Evolutionary conservation across 2,797 vertebrate species (phyloP), one percentile per base, ranked within the genome.

Genomic region (Myripristis murdjan): DNA sequence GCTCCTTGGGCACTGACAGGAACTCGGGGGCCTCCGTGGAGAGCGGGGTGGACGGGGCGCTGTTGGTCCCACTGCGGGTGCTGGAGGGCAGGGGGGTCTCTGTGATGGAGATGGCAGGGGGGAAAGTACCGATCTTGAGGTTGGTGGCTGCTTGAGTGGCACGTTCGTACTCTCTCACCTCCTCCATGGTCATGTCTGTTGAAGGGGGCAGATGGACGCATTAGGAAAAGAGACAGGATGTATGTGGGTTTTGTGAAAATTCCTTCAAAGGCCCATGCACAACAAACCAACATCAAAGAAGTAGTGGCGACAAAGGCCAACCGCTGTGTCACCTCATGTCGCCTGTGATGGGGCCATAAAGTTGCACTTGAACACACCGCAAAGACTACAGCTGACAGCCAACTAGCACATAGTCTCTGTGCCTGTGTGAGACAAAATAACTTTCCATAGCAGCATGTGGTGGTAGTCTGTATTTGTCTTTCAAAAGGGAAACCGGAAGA

Each of bases 21-120:
- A 99, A 99, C 84, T 99, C 98, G 0, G 98, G 98, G 6, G 98
- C 96, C 1, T 99, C 98, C 9, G 97, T 97, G 91, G 97, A 95
- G 41, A 99, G 95, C n/a, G 98, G 98, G 2, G 98, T 99, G 78
- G 98, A 97, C 0, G 98, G 98, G 56, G 98, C 98, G 14, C 98
- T 99, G 83, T 96, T 98, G 2, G 97, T 96, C 63, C 96, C 96
- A 0, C 94, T 96, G 88, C 95, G 97, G 81, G 94, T 81, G 1
- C 91, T 95, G 47, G 96, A 95, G 8, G 96, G 92, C 84, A 97
- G 95, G 12, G 96, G 89, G n/a, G 95, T 96, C 84, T 97, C 95
- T 7, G 95, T 96, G 94, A 99, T 98, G 60, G 96, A 95, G 88
- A 99, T 98, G 63, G 96, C 90, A 0, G 98, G 98, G 11, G 98